Conservation (phyloP, 1,140 invertebrate species). For the Rhyzopertha dominica region DNA sequence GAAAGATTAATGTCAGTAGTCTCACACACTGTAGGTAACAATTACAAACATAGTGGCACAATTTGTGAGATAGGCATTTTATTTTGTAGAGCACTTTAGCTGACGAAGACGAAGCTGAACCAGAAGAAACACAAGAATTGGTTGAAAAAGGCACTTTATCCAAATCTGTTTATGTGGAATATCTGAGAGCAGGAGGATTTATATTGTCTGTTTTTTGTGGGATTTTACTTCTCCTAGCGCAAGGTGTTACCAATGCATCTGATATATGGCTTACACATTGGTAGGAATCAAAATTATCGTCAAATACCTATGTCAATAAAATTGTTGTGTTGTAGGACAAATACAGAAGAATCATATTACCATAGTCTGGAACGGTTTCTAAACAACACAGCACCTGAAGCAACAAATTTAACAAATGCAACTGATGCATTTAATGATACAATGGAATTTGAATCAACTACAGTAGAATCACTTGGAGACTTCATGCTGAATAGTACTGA, state of each 20-base stretch:
- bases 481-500: not conserved
- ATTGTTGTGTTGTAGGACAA: conserved; percentile 45
- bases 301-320: not conserved
- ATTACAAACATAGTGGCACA: not conserved
- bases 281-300: conserved; percentile 40
- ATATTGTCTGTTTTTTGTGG: conserved; percentile 44
- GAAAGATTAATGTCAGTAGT: conserved; percentile 35
- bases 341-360: conserved; percentile 47
- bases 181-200: conserved; percentile 52
- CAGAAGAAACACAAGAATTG: conserved; percentile 54
- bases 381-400: not conserved
- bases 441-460: not conserved
- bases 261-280: conserved; percentile 73
- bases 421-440: not conserved
- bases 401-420: not conserved
- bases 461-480: not conserved
- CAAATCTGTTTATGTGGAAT: conserved; percentile 50
- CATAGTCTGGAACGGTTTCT: too few species aligned
- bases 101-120: conserved; percentile 45
- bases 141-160: conserved; percentile 54
- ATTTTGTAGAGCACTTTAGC: conserved; percentile 19
- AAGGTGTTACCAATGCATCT: conserved; percentile 50
- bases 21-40: conserved; percentile 34
- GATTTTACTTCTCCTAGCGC: conserved; percentile 47
- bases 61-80: not conserved